phyloP scores from a whole-genome alignment of 2,888 invertebrate species.

The Pseudeuparius sepicola region DNA sequence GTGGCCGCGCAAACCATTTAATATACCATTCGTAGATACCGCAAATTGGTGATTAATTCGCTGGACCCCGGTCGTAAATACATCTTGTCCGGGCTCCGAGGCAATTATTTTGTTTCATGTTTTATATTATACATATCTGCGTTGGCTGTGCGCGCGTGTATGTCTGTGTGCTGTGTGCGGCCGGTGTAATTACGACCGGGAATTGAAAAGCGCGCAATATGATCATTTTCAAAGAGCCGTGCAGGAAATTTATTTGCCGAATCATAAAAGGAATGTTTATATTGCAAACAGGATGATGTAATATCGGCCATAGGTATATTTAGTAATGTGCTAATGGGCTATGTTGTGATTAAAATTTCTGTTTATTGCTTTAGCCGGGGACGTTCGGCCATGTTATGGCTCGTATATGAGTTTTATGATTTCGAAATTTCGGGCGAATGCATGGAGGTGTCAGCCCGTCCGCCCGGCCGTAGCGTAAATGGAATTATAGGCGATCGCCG shows the following conservation, averaged over 20 bases:
- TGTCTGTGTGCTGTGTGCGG: conserved; percentile 23
- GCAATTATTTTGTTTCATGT: conserved; percentile 27
- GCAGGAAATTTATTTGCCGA: conserved; percentile 38
- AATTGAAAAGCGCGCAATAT: conserved; percentile 32
- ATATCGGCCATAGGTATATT: conserved; percentile 38
- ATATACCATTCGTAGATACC: conserved; percentile 20
- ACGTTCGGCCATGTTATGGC: conserved; percentile 34
- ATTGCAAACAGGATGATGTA: conserved; percentile 36
- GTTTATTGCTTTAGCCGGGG: conserved; percentile 36
- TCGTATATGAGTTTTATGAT: conserved; percentile 34
- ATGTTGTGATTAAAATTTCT: conserved; percentile 41
- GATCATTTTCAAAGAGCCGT: conserved; percentile 28
- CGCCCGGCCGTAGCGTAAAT: conserved; percentile 37
- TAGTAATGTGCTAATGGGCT: conserved; percentile 41
- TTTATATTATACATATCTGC: no score
- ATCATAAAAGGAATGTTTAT: conserved; percentile 39
- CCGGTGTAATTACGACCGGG: conserved; percentile 30
- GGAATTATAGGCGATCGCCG: conserved; percentile 39
- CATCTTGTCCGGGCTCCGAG: conserved; percentile 24
- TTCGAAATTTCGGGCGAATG: conserved; percentile 28
- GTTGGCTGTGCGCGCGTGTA: conserved; percentile 12
- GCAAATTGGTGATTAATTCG: conserved; percentile 21
- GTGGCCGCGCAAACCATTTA: conserved; percentile 20
- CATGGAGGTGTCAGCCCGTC: conserved; percentile 33
- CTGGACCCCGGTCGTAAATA: conserved; percentile 24